Base-by-base conservation (phyloP, 2,113 vertebrate species). In the Hydropotes inermis region DNA sequence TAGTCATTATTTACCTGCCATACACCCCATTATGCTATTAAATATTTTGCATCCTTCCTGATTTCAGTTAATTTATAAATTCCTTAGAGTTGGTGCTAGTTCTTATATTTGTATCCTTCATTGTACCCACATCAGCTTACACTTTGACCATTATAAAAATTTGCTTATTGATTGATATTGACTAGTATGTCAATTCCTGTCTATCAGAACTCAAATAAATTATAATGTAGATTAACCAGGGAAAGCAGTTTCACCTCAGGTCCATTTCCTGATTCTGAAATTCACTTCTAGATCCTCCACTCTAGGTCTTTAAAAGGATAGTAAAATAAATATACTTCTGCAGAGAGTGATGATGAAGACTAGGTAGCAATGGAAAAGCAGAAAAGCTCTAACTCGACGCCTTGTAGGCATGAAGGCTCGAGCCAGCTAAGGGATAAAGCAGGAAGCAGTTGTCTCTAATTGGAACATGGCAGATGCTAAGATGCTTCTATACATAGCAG, bases 381-480 rank as follows among this genome's bases (percentile, higher is more conserved):
- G 6, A 47, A 76, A 83, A 28, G 15, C 17, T 83, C 11, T 33
- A 36, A 1, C 16, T 16, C 10, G 47, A 39, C 25, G 9, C 5
- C 28, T 10, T 7, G 27, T 8, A 23, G 30, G 23, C 9, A 67
- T 21, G 10, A 79, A 33, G 5, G 11, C 14, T 86, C 15, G 12
- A 64, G 3, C 43, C 27, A 25, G 2, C 19, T 58, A 6, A 82
- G 16, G n/a, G n/a, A 13, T 19, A 76, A 55, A 47, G 16, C 33
- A 55, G 17, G 45, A 50, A 74, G 58, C 52, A 33, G 7, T 15
- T 50, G 28, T 87, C 45, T 92, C 52, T 64, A n/a, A 57, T 83
- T 87, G 55, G 90, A 64, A 93, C 81, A 92, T 90, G 74, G 81
- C 55, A 96, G 91, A 70, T 94, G 79, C 70, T 89, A 85, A 94